A percentile compares a stretch with the other conserved stretches of the same genome.
Conservation (phyloP, 2,888 invertebrate genomes). For the Sinohyriopsis cumingii region DNA sequence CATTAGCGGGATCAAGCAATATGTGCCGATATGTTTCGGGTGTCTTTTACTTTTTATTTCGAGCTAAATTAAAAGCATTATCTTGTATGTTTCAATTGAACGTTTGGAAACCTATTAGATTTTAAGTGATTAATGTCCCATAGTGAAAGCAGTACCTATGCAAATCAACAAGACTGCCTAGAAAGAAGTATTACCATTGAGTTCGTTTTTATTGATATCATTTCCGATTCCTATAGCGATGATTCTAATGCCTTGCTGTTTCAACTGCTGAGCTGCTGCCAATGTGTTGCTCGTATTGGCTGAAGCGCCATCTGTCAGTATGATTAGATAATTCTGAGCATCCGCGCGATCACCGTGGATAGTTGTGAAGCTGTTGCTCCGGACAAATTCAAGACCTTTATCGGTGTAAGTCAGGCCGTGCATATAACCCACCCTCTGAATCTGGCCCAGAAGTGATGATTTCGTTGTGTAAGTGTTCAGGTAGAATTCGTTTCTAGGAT, state of each 20-base stretch:
- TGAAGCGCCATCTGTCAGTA: slow-evolving; percentile 47
- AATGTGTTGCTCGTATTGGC: slow-evolving; percentile 29
- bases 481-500: slow-evolving; percentile 42
- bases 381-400: slow-evolving; percentile 34
- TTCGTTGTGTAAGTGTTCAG: slow-evolving; percentile 43
- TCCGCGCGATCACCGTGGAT: slow-evolving; percentile 29
- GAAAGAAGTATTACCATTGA: slow-evolving; percentile 35
- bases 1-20: too few species aligned
- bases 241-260: slow-evolving; percentile 29
- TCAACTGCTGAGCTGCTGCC: slow-evolving; percentile 30
- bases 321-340: slow-evolving; percentile 35
- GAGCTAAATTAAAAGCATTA: too few species aligned
- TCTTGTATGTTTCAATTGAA: too few species aligned
- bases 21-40: too few species aligned
- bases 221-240: slow-evolving; percentile 47
- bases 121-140: too few species aligned
- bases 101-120: too few species aligned
- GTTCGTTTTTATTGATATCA: slow-evolving; percentile 34
- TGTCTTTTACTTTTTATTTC: too few species aligned
- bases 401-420: slow-evolving; percentile 41
- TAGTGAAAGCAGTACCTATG: too few species aligned
- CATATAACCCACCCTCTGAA: slow-evolving; percentile 36
- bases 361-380: slow-evolving; percentile 32
- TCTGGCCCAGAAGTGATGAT: slow-evolving; percentile 27
- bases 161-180: neutral